These are phyloP conservation scores for Abramis brama DNA, from an alignment of 2,113 vertebrate species.

Conservation along the genomic window DNA sequence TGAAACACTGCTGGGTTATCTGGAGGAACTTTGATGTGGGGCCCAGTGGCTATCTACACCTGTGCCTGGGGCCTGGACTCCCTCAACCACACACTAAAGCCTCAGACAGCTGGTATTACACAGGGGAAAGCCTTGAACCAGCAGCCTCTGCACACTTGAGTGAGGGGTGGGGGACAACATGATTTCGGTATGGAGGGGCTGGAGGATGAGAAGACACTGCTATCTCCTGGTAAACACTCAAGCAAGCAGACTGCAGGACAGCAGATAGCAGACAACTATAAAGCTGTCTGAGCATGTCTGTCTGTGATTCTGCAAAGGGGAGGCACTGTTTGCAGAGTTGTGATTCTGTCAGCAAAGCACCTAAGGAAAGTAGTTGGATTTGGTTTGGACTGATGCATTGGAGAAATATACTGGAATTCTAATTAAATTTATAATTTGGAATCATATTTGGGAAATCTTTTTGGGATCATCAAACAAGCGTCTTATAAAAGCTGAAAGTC, in stretches of 20 bases:
- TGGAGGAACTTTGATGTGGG: constrained; percentile 84
- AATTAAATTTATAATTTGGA: neutral
- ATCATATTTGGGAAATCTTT: neutral
- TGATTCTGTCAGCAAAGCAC: constrained; percentile 29
- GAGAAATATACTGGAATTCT: neutral
- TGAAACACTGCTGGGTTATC: constrained; percentile 81
- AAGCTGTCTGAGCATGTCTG: constrained; percentile 39
- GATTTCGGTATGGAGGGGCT: constrained; percentile 68
- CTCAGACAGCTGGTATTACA: constrained; percentile 89
- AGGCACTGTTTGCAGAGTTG: constrained; percentile 21
- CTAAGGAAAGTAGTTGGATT: neutral
- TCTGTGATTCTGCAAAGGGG: neutral
- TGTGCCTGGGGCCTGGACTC: constrained; percentile 76
- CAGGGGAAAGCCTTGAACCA: constrained; percentile 81
- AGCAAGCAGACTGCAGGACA: constrained; percentile 55
- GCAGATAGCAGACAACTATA: constrained; percentile 51
- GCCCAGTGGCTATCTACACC: constrained; percentile 84
- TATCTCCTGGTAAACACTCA: constrained; percentile 83
- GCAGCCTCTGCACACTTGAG: constrained; percentile 14
- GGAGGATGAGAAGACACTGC: constrained; percentile 73
- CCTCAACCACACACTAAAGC: constrained; percentile 81
- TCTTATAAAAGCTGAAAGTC: neutral
- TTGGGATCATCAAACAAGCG: neutral
- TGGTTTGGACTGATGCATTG: neutral
- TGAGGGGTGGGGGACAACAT: constrained; percentile 22